phyloP scores from a whole-genome alignment of 1,140 invertebrate species.

The Periplaneta americana region DNA sequence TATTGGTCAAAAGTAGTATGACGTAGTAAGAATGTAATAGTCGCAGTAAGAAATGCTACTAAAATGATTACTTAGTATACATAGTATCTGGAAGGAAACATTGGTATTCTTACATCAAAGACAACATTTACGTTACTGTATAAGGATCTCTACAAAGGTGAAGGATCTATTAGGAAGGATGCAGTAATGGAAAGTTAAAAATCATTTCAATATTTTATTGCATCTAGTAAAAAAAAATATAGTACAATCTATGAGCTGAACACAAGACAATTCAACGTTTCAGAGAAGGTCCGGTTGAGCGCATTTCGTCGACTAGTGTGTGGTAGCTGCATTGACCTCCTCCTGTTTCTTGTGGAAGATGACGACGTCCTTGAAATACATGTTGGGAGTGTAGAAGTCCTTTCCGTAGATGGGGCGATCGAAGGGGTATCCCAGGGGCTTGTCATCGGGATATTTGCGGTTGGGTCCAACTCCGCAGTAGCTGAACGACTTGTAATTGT shows the following conservation, averaged over 20 bases:
- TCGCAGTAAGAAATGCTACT: too few relatives aligned
- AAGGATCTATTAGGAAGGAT: too few relatives aligned
- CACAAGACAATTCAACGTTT: background rate
- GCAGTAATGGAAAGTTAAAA: background rate
- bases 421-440: constrained; percentile 60
- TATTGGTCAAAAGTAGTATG: too few relatives aligned
- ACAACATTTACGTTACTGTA: too few relatives aligned
- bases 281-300: background rate
- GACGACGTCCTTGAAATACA: constrained; percentile 15
- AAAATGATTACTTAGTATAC: too few relatives aligned
- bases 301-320: background rate
- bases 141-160: too few relatives aligned
- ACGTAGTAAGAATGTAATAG: too few relatives aligned
- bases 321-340: constrained; percentile 9
- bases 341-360: constrained; percentile 20
- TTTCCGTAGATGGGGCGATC: constrained; percentile 40
- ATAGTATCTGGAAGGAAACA: too few relatives aligned
- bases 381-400: constrained; percentile 14
- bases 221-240: background rate
- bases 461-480: constrained; percentile 21
- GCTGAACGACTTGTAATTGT: constrained; percentile 29
- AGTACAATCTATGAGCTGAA: background rate
- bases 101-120: too few relatives aligned
- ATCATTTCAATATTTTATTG: background rate
- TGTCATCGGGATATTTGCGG: constrained; percentile 39